Evolutionary conservation across 2,797 vertebrate genomes (phyloP).

Genomic region (Lepus oiostolus): DNA sequence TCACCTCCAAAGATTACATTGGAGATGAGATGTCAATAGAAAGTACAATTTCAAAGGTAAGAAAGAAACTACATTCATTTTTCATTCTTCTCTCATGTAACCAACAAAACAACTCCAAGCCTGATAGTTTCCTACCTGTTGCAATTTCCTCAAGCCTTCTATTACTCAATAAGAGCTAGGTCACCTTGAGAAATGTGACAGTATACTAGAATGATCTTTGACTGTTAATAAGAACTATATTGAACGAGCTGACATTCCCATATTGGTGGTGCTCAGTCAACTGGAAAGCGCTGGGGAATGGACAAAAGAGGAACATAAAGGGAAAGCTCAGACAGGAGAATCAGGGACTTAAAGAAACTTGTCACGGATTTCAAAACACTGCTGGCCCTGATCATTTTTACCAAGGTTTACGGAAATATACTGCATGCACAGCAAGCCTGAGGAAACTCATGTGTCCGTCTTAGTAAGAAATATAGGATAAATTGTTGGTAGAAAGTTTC

Average conservation of each 20-base stretch:
- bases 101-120: neutral
- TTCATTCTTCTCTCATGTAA: neutral
- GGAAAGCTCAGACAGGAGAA: neutral
- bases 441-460: neutral
- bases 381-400: neutral
- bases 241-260: neutral
- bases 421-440: neutral
- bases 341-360: neutral
- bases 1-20: neutral
- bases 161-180: neutral
- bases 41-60: neutral
- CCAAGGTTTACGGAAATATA: neutral
- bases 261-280: neutral
- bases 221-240: neutral
- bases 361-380: neutral
- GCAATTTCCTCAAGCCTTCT: slow-evolving; percentile 21
- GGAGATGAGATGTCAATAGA: neutral
- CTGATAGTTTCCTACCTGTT: neutral
- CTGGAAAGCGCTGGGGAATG: neutral
- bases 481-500: slow-evolving; percentile 36
- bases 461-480: slow-evolving; percentile 3
- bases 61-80: neutral
- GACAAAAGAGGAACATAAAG: neutral
- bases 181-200: neutral
- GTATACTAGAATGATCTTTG: neutral